Base-by-base conservation (phyloP, 2,113 vertebrate genomes). In the Lasiurus borealis region DNA sequence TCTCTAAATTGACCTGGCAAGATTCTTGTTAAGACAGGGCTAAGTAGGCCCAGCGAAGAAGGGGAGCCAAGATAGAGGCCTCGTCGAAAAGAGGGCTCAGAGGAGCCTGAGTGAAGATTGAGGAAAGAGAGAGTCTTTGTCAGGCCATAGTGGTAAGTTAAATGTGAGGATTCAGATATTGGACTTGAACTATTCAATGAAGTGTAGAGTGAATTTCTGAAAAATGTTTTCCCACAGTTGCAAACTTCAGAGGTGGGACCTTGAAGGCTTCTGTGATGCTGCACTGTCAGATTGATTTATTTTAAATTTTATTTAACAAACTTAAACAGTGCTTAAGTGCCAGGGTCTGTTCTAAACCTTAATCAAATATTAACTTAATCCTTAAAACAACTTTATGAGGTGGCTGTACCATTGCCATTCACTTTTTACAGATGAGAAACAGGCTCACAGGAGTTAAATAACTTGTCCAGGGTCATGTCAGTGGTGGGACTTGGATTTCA, bases 301-400 rank as follows among this genome's bases (percentile, higher is more conserved):
- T 91, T 93, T 95, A 64, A 81, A 85, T 85, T 81, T 94, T 86
- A 62, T 82, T 84, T 71, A 57, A 80, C 14, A 82, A 69, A 86
- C 48, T 62, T 82, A 89, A 76, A 48, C 44, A 52, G 6, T 59
- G 6, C 62, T 66, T 68, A 77, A 83, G 29, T 81, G 23, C 16
- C 31, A 82, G 54, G 8, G 1, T 36, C 14, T 59, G 10, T 66
- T 89, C n/a, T 40, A 59, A 91, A 76, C 1, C 8, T 66, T 89
- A 93, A 86, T 36, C 34, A 93, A 75, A 85, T 76, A 78, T 93
- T 73, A n/a, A 44, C 36, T 69, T 16, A 62, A 31, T 87, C 75
- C 34, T 94, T 72, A 62, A 29, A 82, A 52, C 40, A 90, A 5
- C 59, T 50, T 44, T 64, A 2, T 8, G 34, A 85, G 44, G 19